phyloP scores from a whole-genome alignment of 2,113 vertebrate species.

The Daphoenositta chrysoptera region DNA sequence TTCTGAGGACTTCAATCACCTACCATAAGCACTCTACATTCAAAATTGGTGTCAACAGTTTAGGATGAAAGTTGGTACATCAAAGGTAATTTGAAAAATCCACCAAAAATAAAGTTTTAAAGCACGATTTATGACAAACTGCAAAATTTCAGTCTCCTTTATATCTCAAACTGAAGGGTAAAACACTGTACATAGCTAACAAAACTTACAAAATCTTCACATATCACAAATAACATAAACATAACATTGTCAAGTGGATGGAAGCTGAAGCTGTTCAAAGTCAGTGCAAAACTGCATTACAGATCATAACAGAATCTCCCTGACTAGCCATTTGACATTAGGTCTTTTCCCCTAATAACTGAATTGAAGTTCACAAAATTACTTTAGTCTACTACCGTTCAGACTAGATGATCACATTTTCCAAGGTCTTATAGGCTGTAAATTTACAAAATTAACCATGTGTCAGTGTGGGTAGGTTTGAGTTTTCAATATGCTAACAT shows the following conservation, averaged over 20 bases:
- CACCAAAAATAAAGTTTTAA: neutral
- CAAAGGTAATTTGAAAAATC: neutral
- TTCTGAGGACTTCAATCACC: neutral
- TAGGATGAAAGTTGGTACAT: neutral
- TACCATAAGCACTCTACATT: neutral
- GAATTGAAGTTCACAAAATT: neutral
- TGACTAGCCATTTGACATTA: neutral
- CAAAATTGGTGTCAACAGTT: neutral
- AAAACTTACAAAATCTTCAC: neutral
- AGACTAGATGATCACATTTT: neutral
- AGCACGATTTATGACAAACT: neutral
- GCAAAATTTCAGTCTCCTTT: neutral
- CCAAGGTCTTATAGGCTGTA: neutral
- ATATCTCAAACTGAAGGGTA: neutral
- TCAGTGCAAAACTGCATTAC: neutral
- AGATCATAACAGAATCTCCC: neutral
- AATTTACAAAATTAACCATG: neutral
- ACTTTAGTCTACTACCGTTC: neutral
- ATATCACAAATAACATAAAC: neutral
- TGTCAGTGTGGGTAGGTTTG: neutral
- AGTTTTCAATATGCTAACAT: neutral
- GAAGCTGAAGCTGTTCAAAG: neutral
- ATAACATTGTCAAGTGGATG: neutral
- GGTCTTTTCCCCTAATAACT: neutral
- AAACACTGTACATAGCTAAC: neutral